These are phyloP conservation scores for Melanostoma scalare DNA, from an alignment of 2,888 invertebrate genomes.

Conservation along the genomic window DNA sequence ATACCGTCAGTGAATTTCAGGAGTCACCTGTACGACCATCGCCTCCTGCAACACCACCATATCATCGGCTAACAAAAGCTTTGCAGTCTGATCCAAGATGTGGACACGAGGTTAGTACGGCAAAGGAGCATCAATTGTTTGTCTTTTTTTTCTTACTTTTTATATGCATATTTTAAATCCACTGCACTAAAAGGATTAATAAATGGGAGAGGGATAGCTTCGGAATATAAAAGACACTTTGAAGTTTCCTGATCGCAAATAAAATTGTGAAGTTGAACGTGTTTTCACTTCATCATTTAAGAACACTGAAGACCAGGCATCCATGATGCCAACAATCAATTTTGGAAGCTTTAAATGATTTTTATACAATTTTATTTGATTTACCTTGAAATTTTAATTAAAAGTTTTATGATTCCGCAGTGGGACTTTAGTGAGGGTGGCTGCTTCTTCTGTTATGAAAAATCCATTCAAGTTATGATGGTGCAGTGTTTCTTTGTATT, in stretches of 20 bases:
- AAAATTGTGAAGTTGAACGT: slow-evolving; percentile 27
- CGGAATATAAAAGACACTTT: slow-evolving; percentile 30
- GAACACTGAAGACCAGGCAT: slow-evolving; percentile 3
- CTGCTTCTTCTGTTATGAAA: slow-evolving; percentile 4
- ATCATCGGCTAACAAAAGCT: slow-evolving; percentile 83
- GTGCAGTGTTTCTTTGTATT: neutral
- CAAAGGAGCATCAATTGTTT: slow-evolving; percentile 48
- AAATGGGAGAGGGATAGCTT: slow-evolving; percentile 2
- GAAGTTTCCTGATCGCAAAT: slow-evolving; percentile 40
- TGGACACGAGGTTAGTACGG: slow-evolving; percentile 82
- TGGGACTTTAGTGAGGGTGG: neutral
- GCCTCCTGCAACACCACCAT: slow-evolving; percentile 82
- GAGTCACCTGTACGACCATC: slow-evolving; percentile 78
- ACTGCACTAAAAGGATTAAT: slow-evolving; percentile 39
- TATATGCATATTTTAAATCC: neutral
- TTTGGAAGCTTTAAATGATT: slow-evolving; percentile 47
- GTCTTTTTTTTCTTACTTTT: slow-evolving; percentile 22
- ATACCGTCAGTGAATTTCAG: slow-evolving; percentile 80
- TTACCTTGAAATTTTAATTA: slow-evolving; percentile 62
- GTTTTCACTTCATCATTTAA: slow-evolving; percentile 46
- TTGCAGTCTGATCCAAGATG: slow-evolving; percentile 84
- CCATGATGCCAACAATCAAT: slow-evolving; percentile 44
- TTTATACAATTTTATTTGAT: slow-evolving; percentile 42
- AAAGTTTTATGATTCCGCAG: slow-evolving; percentile 46
- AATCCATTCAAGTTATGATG: slow-evolving; percentile 42